Evolutionary conservation across 2,888 invertebrate species (phyloP).

Genomic region (Tetragnatha montana): DNA sequence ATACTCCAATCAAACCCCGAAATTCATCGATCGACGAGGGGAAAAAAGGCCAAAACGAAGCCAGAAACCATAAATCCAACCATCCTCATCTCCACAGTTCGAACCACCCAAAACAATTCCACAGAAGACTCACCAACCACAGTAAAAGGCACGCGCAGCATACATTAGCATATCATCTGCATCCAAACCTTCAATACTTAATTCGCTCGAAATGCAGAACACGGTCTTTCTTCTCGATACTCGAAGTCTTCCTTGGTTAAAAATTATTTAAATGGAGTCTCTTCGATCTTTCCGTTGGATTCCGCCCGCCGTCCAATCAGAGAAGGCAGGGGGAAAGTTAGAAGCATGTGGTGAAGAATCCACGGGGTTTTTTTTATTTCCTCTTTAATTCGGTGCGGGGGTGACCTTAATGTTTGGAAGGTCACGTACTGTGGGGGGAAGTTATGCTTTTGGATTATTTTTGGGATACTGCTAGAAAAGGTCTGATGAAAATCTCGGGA

Average conservation of each 20-base stretch:
- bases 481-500: no score
- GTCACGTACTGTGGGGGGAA: slow-evolving; percentile 2
- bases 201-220: slow-evolving; percentile 30
- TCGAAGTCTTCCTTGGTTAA: slow-evolving; percentile 16
- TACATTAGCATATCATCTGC: slow-evolving; percentile 29
- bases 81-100: neutral
- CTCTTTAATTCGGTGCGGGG: slow-evolving; percentile 6
- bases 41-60: neutral
- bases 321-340: neutral
- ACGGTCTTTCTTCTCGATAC: slow-evolving; percentile 15
- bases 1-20: no score
- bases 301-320: slow-evolving; percentile 2
- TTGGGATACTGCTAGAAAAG: no score
- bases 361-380: slow-evolving; percentile 16
- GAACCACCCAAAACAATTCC: neutral
- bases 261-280: slow-evolving; percentile 46
- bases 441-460: no score
- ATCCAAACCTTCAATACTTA: slow-evolving; percentile 22
- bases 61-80: neutral
- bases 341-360: slow-evolving; percentile 25
- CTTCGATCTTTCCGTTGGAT: slow-evolving; percentile 26
- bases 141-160: neutral
- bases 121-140: neutral
- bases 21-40: no score
- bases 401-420: slow-evolving; percentile 29